A percentile compares a stretch with the other conserved stretches of the same genome.
Evolutionary conservation across 1,140 invertebrate species (phyloP).

Genomic region (Conus betulinus): DNA sequence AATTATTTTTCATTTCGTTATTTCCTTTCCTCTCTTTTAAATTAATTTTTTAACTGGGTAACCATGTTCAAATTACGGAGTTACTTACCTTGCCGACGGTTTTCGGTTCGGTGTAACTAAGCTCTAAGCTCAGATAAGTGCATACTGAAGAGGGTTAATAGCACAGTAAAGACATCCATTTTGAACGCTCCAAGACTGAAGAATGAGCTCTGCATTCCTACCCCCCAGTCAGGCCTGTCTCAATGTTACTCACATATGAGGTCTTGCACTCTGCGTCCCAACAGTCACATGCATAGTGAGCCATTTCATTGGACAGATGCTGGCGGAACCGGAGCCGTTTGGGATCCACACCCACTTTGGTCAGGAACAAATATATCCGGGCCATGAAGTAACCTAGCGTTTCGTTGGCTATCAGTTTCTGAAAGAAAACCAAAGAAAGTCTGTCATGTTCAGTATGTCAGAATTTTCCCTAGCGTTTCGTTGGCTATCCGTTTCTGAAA

Average conservation of each 20-base stretch:
- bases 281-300: conserved; percentile 99
- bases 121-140: no score
- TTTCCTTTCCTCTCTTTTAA: no score
- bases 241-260: conserved; percentile 83
- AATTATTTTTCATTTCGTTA: no score
- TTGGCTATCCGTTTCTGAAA: conserved; percentile 92
- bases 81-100: no score
- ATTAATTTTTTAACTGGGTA: no score
- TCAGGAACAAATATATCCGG: conserved; percentile 92
- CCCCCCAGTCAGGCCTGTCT: no score
- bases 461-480: conserved; percentile 97
- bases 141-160: no score
- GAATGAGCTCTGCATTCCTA: no score
- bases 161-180: no score
- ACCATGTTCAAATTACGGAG: no score
- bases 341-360: conserved; percentile 91
- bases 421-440: conserved; percentile 56
- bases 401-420: conserved; percentile 95
- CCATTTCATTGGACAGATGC: conserved; percentile 99
- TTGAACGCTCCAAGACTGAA: no score
- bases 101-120: no score
- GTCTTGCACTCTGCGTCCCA: conserved; percentile 99
- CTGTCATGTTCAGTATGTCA: not conserved
- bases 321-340: conserved; percentile 95
- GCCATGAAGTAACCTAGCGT: conserved; percentile 99